Conservation (phyloP, 2,113 vertebrate genomes). For the Tilapia sparmanii region DNA sequence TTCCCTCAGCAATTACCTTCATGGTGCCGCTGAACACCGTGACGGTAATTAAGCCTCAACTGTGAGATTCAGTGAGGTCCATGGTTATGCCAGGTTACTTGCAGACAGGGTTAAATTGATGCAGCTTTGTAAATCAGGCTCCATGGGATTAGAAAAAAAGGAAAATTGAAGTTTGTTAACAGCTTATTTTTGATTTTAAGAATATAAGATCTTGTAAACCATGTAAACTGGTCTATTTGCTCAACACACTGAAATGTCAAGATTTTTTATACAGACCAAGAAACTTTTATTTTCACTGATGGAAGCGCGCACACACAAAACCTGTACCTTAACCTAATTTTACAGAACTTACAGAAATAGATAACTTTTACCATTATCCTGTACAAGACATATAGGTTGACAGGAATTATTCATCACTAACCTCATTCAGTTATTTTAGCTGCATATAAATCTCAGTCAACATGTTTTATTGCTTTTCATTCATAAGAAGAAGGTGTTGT, state of each 20-base stretch:
- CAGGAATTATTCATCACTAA: background rate
- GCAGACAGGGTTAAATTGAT: background rate
- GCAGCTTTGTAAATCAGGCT: background rate
- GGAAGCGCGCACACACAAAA: accelerated
- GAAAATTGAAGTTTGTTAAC: background rate
- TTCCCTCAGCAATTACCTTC: constrained; percentile 32
- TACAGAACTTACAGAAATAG: background rate
- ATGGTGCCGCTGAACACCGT: background rate
- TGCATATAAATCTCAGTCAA: background rate
- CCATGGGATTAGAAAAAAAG: background rate
- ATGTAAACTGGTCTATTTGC: background rate
- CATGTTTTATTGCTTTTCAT: background rate
- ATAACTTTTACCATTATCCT: background rate
- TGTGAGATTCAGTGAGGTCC: background rate
- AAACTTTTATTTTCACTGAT: background rate
- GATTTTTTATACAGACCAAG: background rate
- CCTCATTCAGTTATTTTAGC: background rate
- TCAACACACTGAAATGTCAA: background rate
- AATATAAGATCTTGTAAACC: background rate
- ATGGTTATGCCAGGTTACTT: background rate
- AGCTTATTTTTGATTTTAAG: background rate
- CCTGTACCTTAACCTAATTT: accelerated
- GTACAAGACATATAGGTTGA: background rate
- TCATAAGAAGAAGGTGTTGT: background rate
- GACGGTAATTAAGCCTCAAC: constrained; percentile 4